A percentile compares a stretch with the other conserved stretches of the same genome.
Conservation (phyloP, 2,888 invertebrate species). For the Himalopsyche anomala region DNA sequence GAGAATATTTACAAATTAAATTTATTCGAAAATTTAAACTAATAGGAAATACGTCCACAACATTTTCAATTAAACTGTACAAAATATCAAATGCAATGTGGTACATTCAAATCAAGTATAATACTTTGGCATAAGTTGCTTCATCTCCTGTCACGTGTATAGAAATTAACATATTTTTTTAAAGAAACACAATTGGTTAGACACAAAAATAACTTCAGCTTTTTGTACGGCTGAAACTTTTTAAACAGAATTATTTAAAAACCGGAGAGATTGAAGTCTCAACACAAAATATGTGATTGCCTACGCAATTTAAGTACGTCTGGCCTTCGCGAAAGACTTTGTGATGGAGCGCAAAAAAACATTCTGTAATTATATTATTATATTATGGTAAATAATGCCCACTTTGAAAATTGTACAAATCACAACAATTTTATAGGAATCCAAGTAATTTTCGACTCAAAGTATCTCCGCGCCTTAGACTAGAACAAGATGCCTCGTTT, state of each 20-base stretch:
- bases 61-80: conserved; percentile 50
- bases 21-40: conserved; percentile 59
- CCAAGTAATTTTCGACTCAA: conserved; percentile 35
- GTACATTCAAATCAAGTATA: conserved; percentile 55
- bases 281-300: conserved; percentile 14
- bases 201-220: conserved; percentile 8
- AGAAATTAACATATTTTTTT: conserved; percentile 43
- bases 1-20: conserved; percentile 57
- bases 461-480: conserved; percentile 35
- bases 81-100: conserved; percentile 47
- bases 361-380: conserved; percentile 31
- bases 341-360: conserved; percentile 12
- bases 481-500: conserved; percentile 21
- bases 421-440: conserved; percentile 34
- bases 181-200: conserved; percentile 29
- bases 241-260: conserved; percentile 14
- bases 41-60: conserved; percentile 66
- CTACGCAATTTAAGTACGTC: conserved; percentile 27
- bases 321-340: conserved; percentile 28
- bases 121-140: conserved; percentile 65
- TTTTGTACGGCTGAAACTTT: neutral
- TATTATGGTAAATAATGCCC: conserved; percentile 39
- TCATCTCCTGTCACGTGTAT: conserved; percentile 32
- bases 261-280: conserved; percentile 14
- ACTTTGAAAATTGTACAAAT: conserved; percentile 38